Evolutionary conservation across 2,888 invertebrate genomes (phyloP).

Genomic region (Synanthedon vespiformis): DNA sequence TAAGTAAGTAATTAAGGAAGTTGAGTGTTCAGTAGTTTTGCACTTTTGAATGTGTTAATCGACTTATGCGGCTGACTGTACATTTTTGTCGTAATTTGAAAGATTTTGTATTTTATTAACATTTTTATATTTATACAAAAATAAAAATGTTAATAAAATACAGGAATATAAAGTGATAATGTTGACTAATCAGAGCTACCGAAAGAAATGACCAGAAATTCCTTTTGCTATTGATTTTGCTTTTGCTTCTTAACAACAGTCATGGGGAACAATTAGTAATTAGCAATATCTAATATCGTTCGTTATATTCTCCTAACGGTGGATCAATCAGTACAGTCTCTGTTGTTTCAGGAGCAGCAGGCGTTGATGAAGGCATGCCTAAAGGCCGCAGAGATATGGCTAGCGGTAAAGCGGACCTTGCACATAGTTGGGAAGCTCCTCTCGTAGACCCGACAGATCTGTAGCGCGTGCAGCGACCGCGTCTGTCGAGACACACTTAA

Average conservation of each 20-base stretch:
- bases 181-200: too few relatives aligned
- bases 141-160: too few relatives aligned
- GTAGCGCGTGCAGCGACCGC: conserved; percentile 78
- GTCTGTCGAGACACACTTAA: conserved; percentile 46
- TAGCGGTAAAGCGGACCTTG: conserved; percentile 78
- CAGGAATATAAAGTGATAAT: too few relatives aligned
- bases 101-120: too few relatives aligned
- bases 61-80: too few relatives aligned
- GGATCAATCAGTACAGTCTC: conserved; percentile 48
- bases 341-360: conserved; percentile 36
- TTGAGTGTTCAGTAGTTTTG: too few relatives aligned
- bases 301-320: conserved; percentile 34
- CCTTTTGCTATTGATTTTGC: not conserved
- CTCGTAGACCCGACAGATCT: conserved; percentile 78
- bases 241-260: too few relatives aligned
- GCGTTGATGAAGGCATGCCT: conserved; percentile 31
- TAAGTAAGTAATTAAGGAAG: too few relatives aligned
- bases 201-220: not conserved
- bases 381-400: conserved; percentile 82
- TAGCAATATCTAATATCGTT: conserved; percentile 28
- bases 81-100: too few relatives aligned
- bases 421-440: conserved; percentile 78
- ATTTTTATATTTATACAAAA: too few relatives aligned
- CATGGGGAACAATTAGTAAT: not conserved
- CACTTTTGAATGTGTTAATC: too few relatives aligned